Evolutionary conservation across 2,113 vertebrate species (phyloP).

Genomic region (Sminthopsis crassicaudata): DNA sequence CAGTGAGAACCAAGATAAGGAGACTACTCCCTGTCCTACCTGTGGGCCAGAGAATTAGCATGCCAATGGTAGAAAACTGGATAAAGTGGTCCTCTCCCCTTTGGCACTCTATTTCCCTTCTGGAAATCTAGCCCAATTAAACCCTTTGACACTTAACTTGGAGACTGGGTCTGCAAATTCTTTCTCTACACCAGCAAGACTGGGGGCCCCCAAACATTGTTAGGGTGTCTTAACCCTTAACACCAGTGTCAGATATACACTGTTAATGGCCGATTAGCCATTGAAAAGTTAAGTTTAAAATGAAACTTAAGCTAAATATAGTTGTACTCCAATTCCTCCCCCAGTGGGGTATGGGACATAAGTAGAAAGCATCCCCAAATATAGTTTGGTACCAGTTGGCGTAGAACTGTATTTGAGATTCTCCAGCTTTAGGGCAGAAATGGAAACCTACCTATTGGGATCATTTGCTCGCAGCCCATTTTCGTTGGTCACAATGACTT

Average conservation of each 20-base stretch:
- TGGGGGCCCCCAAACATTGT: too few species aligned
- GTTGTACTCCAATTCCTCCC: not conserved
- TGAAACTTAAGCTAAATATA: not conserved
- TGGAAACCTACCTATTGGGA: conserved; percentile 87
- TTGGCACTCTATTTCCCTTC: too few species aligned
- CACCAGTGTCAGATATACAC: not conserved
- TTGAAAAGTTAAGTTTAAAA: not conserved
- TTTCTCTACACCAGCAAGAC: too few species aligned
- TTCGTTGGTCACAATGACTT: conserved; percentile 93
- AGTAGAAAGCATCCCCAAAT: accelerated
- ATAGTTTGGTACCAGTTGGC: not conserved
- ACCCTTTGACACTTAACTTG: too few species aligned
- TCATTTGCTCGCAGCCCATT: conserved; percentile 88
- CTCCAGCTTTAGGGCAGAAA: not conserved
- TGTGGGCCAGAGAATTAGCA: too few species aligned
- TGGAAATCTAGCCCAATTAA: too few species aligned
- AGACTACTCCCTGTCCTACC: too few species aligned
- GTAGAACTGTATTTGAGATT: not conserved
- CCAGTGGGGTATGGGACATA: not conserved
- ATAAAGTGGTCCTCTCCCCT: too few species aligned
- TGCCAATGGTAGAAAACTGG: too few species aligned
- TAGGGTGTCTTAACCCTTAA: too few species aligned
- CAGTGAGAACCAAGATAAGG: too few species aligned
- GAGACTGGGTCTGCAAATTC: too few species aligned
- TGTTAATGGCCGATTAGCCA: not conserved